A percentile compares a stretch with the other conserved stretches of the same genome.
These are phyloP conservation scores for Apodemus sylvaticus DNA, from an alignment of 2,113 vertebrate species.

Conservation along the genomic window DNA sequence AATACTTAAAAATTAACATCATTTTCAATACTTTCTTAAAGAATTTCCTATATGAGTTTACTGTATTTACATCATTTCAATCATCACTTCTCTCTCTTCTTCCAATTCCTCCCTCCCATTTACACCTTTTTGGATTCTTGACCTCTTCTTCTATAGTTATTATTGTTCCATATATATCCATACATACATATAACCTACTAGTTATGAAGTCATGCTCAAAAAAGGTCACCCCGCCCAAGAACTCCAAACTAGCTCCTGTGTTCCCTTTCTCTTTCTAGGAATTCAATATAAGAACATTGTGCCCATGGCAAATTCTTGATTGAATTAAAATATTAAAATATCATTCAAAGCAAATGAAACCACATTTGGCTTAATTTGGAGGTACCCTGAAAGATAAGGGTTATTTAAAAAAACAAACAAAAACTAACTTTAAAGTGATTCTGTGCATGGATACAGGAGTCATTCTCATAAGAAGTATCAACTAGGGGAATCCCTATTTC, in stretches of 20 bases:
- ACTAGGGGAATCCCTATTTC: not conserved
- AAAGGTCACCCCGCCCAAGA: too few species aligned
- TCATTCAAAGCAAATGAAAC: conserved; percentile 8
- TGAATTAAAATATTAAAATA: not conserved
- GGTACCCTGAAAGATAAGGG: not conserved
- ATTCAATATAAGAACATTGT: not conserved
- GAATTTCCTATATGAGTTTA: not conserved
- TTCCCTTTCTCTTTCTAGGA: not conserved
- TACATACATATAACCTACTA: not conserved
- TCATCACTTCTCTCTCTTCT: not conserved
- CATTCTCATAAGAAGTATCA: not conserved
- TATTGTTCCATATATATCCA: not conserved
- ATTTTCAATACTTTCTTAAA: not conserved
- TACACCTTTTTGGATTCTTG: not conserved
- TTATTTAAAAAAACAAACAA: not conserved
- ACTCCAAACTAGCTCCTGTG: not conserved
- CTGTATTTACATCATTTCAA: not conserved
- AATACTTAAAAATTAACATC: not conserved
- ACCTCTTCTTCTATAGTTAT: not conserved
- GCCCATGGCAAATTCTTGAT: not conserved
- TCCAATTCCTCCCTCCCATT: not conserved
- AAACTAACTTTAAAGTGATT: not conserved
- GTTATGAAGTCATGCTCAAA: not conserved
- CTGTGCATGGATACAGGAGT: not conserved
- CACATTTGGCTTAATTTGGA: not conserved